Percentiles rank a stretch among this genome's conserved stretches.
phyloP scores from a whole-genome alignment of 2,888 invertebrate genomes.

The Trichopria drosophilae region DNA sequence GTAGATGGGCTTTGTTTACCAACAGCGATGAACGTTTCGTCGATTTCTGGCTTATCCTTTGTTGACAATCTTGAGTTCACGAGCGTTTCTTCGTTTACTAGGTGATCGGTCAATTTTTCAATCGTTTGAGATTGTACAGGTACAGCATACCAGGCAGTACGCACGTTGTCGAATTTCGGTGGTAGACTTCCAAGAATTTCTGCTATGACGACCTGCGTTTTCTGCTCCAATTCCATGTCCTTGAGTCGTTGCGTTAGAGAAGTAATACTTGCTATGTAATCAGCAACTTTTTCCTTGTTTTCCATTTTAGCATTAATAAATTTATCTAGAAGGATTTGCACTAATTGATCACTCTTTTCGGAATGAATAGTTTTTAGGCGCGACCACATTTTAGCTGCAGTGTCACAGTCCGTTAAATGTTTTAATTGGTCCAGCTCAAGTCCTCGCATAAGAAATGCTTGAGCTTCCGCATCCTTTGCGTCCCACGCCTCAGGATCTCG shows the following conservation, averaged over 20 bases:
- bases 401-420: conserved; percentile 11
- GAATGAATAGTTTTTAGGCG: conserved; percentile 2
- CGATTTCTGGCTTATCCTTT: neutral
- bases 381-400: conserved; percentile 7
- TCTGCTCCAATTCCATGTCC: conserved; percentile 18
- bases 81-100: conserved; percentile 22
- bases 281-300: conserved; percentile 11
- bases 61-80: conserved; percentile 5
- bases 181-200: conserved; percentile 22
- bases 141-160: conserved; percentile 23
- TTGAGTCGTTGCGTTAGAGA: conserved; percentile 13
- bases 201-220: conserved; percentile 19
- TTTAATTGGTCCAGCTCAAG: conserved; percentile 25
- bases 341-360: conserved; percentile 6
- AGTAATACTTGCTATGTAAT: conserved; percentile 16
- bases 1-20: neutral
- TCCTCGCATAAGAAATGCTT: conserved; percentile 24
- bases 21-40: neutral
- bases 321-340: conserved; percentile 5
- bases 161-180: conserved; percentile 9
- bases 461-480: conserved; percentile 20
- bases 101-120: conserved; percentile 17
- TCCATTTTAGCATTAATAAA: conserved; percentile 14
- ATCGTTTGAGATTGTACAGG: conserved; percentile 10
- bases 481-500: conserved; percentile 13